Conservation (phyloP, 1,140 invertebrate species). For the Asbolus verrucosus region DNA sequence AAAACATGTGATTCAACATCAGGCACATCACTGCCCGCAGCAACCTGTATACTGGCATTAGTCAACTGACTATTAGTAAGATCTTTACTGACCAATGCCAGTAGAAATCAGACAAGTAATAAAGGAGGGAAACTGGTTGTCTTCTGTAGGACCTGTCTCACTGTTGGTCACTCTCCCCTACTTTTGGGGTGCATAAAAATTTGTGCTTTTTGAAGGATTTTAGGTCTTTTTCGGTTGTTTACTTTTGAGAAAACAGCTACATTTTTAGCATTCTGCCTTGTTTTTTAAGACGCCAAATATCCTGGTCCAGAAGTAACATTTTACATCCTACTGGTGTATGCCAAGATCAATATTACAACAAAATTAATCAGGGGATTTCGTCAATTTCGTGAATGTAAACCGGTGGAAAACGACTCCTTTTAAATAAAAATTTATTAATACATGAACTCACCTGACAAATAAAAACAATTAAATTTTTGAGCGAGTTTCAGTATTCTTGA, state of each 20-base stretch:
- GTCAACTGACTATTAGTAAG: too few relatives aligned
- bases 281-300: conserved; percentile 39
- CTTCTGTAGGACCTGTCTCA: too few relatives aligned
- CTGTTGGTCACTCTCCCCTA: too few relatives aligned
- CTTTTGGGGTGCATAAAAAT: too few relatives aligned
- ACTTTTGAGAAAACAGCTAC: conserved; percentile 11
- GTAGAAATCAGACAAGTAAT: too few relatives aligned
- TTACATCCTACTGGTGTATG: conserved; percentile 44
- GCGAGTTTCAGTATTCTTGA: conserved; percentile 80
- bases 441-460: conserved; percentile 81
- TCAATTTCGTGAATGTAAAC: conserved; percentile 50
- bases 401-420: conserved; percentile 19
- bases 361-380: conserved; percentile 39
- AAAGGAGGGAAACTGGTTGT: too few relatives aligned
- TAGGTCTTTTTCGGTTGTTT: conserved; percentile 13
- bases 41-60: too few relatives aligned
- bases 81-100: too few relatives aligned
- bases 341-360: conserved; percentile 54
- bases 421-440: too few relatives aligned
- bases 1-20: too few relatives aligned
- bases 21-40: too few relatives aligned
- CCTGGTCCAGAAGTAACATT: conserved; percentile 35
- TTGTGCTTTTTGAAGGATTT: too few relatives aligned
- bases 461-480: conserved; percentile 88
- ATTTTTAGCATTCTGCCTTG: conserved; percentile 16